A percentile compares a stretch with the other conserved stretches of the same genome.
phyloP scores from a whole-genome alignment of 2,797 vertebrate species.

The Syngnathus acus region DNA sequence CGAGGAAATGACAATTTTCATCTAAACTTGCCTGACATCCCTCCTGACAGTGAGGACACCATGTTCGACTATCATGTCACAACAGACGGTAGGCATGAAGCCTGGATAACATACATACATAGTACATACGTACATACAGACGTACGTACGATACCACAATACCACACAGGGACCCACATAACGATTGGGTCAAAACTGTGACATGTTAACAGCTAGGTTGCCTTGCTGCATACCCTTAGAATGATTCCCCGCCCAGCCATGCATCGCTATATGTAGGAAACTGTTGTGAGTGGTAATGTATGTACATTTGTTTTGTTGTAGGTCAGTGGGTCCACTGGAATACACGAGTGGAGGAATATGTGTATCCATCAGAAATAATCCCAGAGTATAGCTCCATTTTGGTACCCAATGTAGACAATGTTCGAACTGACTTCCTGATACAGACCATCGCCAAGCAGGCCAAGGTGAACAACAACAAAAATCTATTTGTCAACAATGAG shows the following conservation, averaged over 20 bases:
- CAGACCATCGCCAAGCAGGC: slow-evolving; percentile 87
- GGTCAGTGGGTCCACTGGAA: slow-evolving; percentile 91
- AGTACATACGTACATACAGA: neutral
- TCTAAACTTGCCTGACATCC: slow-evolving; percentile 76
- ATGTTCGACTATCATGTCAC: slow-evolving; percentile 88
- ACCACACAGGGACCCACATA: too few relatives aligned
- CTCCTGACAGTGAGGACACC: slow-evolving; percentile 67
- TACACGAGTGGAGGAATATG: slow-evolving; percentile 72
- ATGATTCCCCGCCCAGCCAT: too few relatives aligned
- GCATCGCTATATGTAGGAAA: neutral
- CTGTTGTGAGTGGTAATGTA: neutral
- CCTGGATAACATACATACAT: neutral
- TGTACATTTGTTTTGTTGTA: slow-evolving; percentile 45
- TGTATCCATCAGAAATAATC: slow-evolving; percentile 75
- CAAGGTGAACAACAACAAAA: slow-evolving; percentile 71
- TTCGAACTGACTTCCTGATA: slow-evolving; percentile 89
- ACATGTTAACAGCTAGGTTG: neutral
- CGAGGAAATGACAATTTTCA: slow-evolving; percentile 58
- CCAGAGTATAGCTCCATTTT: slow-evolving; percentile 86
- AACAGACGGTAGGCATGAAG: slow-evolving; percentile 71
- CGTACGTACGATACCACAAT: too few relatives aligned
- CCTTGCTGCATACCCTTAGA: neutral
- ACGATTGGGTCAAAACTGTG: too few relatives aligned
- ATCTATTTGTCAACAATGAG: neutral
- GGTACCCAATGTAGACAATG: slow-evolving; percentile 92